Conservation (phyloP, 2,113 vertebrate genomes). For the Lophochroa leadbeateri region DNA sequence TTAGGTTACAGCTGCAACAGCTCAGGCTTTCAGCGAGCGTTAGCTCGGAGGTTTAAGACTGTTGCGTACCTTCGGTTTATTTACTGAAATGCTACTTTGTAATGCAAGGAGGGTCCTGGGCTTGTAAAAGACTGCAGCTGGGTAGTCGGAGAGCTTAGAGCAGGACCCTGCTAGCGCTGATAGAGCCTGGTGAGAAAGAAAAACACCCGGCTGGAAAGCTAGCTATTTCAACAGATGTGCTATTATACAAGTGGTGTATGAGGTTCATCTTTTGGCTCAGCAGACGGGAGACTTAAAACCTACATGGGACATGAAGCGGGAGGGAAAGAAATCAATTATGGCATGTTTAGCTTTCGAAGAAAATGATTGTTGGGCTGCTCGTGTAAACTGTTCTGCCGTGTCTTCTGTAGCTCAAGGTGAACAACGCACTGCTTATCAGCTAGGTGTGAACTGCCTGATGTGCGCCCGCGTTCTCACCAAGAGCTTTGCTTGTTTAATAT, state of each 20-base stretch:
- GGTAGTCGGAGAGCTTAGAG: neutral
- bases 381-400: neutral
- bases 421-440: neutral
- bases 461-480: neutral
- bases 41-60: neutral
- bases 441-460: neutral
- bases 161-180: neutral
- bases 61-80: neutral
- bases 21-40: neutral
- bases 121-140: neutral
- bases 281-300: neutral
- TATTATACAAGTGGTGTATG: rapidly evolving
- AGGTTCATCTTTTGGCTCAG: neutral
- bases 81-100: neutral
- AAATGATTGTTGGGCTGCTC: neutral
- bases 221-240: neutral
- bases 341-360: neutral
- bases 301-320: neutral
- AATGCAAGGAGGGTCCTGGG: neutral
- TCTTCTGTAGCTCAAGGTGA: neutral
- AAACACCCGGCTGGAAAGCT: rapidly evolving
- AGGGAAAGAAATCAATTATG: rapidly evolving
- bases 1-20: neutral
- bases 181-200: neutral
- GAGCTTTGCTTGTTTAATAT: neutral